phyloP scores from a whole-genome alignment of 2,113 vertebrate species.

The Istiophorus platypterus region DNA sequence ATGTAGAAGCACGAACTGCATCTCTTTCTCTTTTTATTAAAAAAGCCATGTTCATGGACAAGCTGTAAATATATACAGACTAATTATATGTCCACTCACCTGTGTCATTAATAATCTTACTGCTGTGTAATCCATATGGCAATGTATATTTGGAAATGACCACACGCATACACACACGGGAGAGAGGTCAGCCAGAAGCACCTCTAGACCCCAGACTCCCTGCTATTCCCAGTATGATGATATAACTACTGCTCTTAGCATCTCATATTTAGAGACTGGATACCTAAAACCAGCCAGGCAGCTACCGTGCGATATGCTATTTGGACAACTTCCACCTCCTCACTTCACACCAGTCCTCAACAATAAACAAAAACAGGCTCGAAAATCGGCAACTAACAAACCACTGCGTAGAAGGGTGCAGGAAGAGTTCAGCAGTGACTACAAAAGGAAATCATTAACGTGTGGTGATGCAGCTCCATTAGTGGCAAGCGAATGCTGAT shows the following conservation, averaged over 20 bases:
- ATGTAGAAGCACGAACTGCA: background rate
- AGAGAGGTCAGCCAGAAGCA: slow-evolving; percentile 73
- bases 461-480: slow-evolving; percentile 12
- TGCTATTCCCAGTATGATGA: slow-evolving; percentile 82
- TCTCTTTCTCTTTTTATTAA: slow-evolving; percentile 20
- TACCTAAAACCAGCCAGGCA: slow-evolving; percentile 73
- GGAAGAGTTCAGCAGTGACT: background rate
- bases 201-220: slow-evolving; percentile 77
- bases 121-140: slow-evolving; percentile 74
- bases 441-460: slow-evolving; percentile 34
- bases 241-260: slow-evolving; percentile 78
- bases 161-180: slow-evolving; percentile 71
- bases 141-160: slow-evolving; percentile 80
- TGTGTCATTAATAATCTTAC: slow-evolving; percentile 61
- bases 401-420: background rate
- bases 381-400: slow-evolving; percentile 33
- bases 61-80: slow-evolving; percentile 49
- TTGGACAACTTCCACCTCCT: slow-evolving; percentile 57
- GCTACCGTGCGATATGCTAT: slow-evolving; percentile 76
- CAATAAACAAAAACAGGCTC: slow-evolving; percentile 44
- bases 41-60: slow-evolving; percentile 21
- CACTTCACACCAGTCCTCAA: slow-evolving; percentile 37
- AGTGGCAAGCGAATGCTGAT: slow-evolving; percentile 3
- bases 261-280: slow-evolving; percentile 73
- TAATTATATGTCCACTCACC: slow-evolving; percentile 63